Evolutionary conservation across 2,888 invertebrate genomes (phyloP), one percentile per base, ranked within the genome.

Genomic region (Pharmacophagus antenor): DNA sequence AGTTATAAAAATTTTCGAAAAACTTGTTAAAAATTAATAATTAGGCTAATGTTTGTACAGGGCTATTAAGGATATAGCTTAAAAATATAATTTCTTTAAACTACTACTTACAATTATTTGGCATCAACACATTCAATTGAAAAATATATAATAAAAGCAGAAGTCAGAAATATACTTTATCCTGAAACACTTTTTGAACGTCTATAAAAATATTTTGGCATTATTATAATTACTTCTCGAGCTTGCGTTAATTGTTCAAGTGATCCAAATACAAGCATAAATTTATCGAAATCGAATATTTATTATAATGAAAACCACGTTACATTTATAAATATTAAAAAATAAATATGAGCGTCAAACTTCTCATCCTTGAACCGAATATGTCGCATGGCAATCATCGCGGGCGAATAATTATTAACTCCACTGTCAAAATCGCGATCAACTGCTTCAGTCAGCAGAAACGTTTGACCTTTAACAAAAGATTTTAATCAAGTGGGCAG

Each of bases 361-460:
- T 46, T 31, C 49, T 37, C 0, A 65, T 68, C 64, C 73, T 67
- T 71, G 67, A 63, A 63, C 62, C 56, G 22, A 63, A 65, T 65
- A 64, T 62, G 62, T 68, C 65, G 68, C 65, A 62, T 63, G 53
- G 63, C 61, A 61, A 61, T 56, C 56, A 56, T 56, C 58, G 47
- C 25, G 46, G 37, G n/a, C 44, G 51, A 23, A 41, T 46, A 67
- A 67, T 58, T 46, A 44, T 65, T 60, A 68, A 60, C 53, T 47
- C 58, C 64, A 72, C 71, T 76, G 76, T 77, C 79, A 78, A 72
- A 73, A 80, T 73, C 70, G 70, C 72, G 76, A 72, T 72, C 75
- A 72, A 41, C 60, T 68, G 62, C 54, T 62, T 65, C 63, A 64
- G 62, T 61, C 62, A 60, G 51, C 66, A 70, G 56, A 62, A 72